Evolutionary conservation across 2,888 invertebrate species (phyloP), one percentile per base, ranked within the genome.

Genomic region (Ochropleura leucogaster): DNA sequence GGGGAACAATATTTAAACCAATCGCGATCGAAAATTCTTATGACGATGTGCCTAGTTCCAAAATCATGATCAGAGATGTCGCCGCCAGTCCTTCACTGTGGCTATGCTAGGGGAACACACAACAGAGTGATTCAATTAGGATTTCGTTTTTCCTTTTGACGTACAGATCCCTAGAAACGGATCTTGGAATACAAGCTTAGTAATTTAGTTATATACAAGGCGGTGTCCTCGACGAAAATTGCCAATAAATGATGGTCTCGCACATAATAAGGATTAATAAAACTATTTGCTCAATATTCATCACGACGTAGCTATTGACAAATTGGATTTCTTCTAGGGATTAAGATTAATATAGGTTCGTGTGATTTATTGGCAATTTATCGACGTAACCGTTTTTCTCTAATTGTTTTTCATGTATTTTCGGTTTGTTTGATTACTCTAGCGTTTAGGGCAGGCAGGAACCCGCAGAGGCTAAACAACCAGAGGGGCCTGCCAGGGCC

Each of bases 161-260:
- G 30, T 30, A 30, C 30, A 3, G 30, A 30, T 30, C 30, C 30
- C 30, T 1, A 30, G 5, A 3, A 10, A 20, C 20, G 12, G 20
- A 20, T 57, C 57, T 57, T 57, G 3, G 0, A 30, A 57, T 57
- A 30, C 3, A 55, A 20, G 30, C 20, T 20, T 20, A 30, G 18
- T 10, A 12, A 40, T 57, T 57, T 42, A 30, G 1, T 30, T 30
- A 30, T 47, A 20, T 44, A 55, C 14, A 53, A 12, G 20, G 4
- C 42, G 0, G 14, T 51, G 60, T 62, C 81, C 76, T 81, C 70
- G 55, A 57, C 65, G 53, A 1, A 70, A 65, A 79, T 81, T 81
- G 81, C 65, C 60, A 70, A 81, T 79, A 70, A 70, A 70, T 62
- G 44, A 66, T 42, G 49, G 40, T 80, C 79, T 79, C 57, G n/a